A percentile compares a stretch with the other conserved stretches of the same genome.
These are phyloP conservation scores for Cavia aperea DNA, from an alignment of 2,113 vertebrate species.

Conservation along the genomic window DNA sequence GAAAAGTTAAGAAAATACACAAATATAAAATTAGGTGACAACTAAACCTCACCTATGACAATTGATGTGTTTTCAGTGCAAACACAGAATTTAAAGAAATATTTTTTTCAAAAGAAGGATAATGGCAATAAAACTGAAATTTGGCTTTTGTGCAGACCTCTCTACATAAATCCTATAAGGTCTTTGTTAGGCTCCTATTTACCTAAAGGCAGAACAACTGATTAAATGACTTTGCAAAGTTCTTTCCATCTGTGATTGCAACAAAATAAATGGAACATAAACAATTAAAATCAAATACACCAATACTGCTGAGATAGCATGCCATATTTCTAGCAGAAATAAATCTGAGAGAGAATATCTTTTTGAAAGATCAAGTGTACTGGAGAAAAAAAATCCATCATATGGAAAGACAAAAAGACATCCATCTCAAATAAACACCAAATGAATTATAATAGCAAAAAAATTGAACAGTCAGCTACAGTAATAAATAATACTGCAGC, in stretches of 20 bases:
- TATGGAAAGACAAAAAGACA: conserved; percentile 38
- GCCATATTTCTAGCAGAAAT: conserved; percentile 44
- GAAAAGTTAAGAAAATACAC: background rate
- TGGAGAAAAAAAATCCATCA: conserved; percentile 54
- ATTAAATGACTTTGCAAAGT: conserved; percentile 50
- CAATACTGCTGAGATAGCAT: background rate
- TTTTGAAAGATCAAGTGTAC: conserved; percentile 38
- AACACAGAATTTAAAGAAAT: background rate
- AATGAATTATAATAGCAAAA: conserved; percentile 47
- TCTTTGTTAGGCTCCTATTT: background rate
- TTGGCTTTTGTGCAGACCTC: background rate
- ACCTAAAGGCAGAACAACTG: conserved; percentile 30
- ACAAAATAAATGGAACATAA: conserved; percentile 43
- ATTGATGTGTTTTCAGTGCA: background rate
- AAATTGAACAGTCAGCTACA: background rate
- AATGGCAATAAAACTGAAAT: background rate
- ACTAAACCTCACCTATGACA: background rate
- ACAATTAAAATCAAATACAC: conserved; percentile 57
- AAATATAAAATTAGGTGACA: background rate
- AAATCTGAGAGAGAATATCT: conserved; percentile 46
- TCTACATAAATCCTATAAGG: conserved; percentile 4
- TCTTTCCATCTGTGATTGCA: conserved; percentile 40
- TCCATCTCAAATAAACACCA: conserved; percentile 36
- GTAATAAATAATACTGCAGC: conserved; percentile 24
- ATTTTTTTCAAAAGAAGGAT: background rate